Evolutionary conservation across 2,113 vertebrate genomes (phyloP).

Genomic region (Poeciliopsis prolifica): DNA sequence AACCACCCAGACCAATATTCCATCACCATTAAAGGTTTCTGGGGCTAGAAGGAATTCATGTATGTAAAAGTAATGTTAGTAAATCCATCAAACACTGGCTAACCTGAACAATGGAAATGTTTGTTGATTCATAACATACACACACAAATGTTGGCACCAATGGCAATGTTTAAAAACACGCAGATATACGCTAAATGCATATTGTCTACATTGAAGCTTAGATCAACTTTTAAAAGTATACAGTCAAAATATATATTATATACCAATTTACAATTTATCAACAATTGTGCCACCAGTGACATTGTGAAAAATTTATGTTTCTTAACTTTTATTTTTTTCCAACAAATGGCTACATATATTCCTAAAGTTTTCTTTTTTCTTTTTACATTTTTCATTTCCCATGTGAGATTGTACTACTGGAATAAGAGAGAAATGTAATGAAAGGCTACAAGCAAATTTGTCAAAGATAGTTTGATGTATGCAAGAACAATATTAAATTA

Average conservation of each 20-base stretch:
- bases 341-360: no score
- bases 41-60: constrained; percentile 69
- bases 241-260: no score
- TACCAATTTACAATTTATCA: no score
- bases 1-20: constrained; percentile 97
- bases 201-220: no score
- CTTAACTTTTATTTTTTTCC: background rate
- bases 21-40: constrained; percentile 92
- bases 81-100: background rate
- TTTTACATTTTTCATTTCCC: background rate
- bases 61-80: background rate
- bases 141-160: background rate
- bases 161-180: background rate
- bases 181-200: no score
- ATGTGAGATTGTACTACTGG: background rate
- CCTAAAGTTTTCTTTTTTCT: no score
- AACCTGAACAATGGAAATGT: background rate
- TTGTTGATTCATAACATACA: no score
- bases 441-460: no score
- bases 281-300: no score
- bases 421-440: background rate
- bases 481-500: background rate
- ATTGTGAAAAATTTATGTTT: no score
- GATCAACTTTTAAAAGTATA: no score
- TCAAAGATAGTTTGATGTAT: background rate